Conservation (phyloP, 2,113 vertebrate species). For the Spea bombifrons region DNA sequence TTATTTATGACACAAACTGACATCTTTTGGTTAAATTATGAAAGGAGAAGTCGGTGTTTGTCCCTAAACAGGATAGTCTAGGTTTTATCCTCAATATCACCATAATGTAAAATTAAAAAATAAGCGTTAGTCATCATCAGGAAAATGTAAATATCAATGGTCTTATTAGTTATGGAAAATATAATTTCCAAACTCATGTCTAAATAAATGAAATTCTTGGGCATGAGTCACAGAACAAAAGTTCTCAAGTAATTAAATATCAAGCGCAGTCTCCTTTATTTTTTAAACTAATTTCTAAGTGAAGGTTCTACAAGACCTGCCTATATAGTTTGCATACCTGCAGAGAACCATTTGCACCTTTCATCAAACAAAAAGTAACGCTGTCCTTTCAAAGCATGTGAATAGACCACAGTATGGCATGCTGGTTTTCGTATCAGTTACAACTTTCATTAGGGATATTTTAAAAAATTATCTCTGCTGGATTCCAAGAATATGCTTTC, state of each 20-base stretch:
- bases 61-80: no score
- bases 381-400: background rate
- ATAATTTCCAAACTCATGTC: no score
- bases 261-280: background rate
- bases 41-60: no score
- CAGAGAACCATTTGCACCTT: constrained; percentile 14
- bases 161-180: no score
- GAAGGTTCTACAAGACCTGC: background rate
- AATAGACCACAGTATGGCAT: background rate
- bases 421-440: constrained; percentile 31
- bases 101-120: no score
- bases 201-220: no score
- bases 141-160: no score
- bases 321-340: background rate
- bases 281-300: background rate
- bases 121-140: no score
- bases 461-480: constrained; percentile 12
- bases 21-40: no score
- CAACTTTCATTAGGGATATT: background rate
- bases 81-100: no score
- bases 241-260: background rate
- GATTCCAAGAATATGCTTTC: constrained; percentile 12
- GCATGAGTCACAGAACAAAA: background rate
- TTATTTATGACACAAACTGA: no score
- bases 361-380: constrained; percentile 19